Percentiles rank a stretch among this genome's conserved stretches.
Conservation (phyloP, 2,888 invertebrate genomes). For the Lasius fuliginosus region DNA sequence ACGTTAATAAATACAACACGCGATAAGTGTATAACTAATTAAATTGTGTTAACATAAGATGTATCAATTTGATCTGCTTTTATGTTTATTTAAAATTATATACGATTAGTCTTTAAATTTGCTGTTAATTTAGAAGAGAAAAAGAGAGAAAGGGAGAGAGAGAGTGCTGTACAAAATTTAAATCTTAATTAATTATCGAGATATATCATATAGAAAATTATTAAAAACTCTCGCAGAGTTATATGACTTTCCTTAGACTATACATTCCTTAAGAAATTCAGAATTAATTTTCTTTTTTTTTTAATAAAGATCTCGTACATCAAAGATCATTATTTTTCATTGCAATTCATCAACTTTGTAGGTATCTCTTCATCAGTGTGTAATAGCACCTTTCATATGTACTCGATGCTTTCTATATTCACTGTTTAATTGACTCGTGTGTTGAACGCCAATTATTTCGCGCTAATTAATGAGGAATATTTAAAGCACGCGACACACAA, state of each 20-base stretch:
- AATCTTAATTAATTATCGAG: neutral
- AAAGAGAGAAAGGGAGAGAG: no score
- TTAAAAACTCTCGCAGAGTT: neutral
- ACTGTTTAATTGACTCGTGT: neutral
- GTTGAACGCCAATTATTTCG: neutral
- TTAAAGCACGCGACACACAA: neutral
- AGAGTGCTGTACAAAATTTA: neutral
- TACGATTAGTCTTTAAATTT: neutral
- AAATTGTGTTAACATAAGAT: neutral
- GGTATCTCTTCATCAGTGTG: neutral
- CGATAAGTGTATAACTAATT: neutral
- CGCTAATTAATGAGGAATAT: conserved; percentile 44
- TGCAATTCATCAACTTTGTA: neutral
- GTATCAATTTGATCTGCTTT: neutral
- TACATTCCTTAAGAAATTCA: neutral
- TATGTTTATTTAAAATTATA: neutral
- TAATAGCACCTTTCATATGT: neutral
- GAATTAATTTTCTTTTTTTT: neutral
- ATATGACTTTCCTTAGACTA: neutral
- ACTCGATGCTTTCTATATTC: neutral
- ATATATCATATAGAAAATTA: neutral
- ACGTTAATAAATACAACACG: neutral
- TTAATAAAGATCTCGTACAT: neutral
- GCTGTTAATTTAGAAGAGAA: neutral
- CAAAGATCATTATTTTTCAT: neutral